Evolutionary conservation across 1,140 invertebrate species (phyloP).

Genomic region (Chironomus striatipennis): DNA sequence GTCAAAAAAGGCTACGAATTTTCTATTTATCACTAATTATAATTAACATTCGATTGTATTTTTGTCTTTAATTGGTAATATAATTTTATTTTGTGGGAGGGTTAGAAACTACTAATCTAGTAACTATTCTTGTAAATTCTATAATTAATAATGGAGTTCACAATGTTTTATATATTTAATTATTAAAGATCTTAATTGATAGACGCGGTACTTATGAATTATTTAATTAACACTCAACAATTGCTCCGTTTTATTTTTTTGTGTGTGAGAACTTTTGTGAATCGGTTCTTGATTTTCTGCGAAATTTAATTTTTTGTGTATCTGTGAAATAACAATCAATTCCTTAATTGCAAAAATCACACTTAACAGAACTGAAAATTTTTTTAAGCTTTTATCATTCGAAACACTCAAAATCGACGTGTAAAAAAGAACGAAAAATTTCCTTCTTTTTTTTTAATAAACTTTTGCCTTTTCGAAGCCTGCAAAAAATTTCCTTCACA

Average conservation of each 20-base stretch:
- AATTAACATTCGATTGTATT: slow-evolving; percentile 2
- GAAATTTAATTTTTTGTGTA: background rate
- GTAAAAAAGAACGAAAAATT: background rate
- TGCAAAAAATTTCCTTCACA: background rate
- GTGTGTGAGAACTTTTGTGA: background rate
- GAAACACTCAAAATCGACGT: background rate
- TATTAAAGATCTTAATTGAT: background rate
- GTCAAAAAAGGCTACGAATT: slow-evolving; percentile 10
- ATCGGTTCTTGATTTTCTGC: background rate
- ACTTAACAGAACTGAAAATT: no score
- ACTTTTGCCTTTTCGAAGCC: background rate
- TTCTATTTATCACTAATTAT: slow-evolving; percentile 9
- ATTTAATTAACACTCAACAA: slow-evolving; percentile 14
- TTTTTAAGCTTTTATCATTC: background rate
- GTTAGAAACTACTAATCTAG: background rate
- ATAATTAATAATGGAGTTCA: background rate
- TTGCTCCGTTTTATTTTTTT: background rate
- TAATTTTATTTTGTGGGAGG: background rate
- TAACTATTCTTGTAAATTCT: background rate
- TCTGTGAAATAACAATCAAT: background rate
- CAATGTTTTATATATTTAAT: background rate
- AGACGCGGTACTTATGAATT: background rate
- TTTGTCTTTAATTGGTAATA: background rate
- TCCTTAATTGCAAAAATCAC: no score
- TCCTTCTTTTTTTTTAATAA: background rate